Evolutionary conservation across 2,113 vertebrate species (phyloP).

Genomic region (Melanerpes aurifrons): DNA sequence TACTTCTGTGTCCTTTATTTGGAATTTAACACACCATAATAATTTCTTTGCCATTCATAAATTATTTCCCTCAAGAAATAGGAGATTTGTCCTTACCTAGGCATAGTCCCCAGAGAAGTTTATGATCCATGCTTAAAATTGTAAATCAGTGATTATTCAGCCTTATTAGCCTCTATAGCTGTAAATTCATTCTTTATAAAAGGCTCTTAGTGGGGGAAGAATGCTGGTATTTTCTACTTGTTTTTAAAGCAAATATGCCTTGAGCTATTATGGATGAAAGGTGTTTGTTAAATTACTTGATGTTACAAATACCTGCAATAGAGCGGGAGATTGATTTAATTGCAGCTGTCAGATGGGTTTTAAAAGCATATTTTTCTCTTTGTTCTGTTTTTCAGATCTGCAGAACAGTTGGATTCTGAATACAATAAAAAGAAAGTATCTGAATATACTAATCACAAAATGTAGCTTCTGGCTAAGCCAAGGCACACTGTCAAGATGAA

Average conservation of each 20-base stretch:
- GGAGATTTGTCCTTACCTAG: neutral
- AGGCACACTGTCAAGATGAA: slow-evolving; percentile 26
- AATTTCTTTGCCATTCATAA: neutral
- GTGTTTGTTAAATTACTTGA: slow-evolving; percentile 58
- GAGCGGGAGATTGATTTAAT: slow-evolving; percentile 58
- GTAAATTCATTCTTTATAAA: neutral
- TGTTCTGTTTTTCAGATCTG: slow-evolving; percentile 33
- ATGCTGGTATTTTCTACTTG: slow-evolving; percentile 38
- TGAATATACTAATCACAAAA: slow-evolving; percentile 48
- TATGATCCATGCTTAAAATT: neutral
- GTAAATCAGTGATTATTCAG: neutral
- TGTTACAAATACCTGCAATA: slow-evolving; percentile 50
- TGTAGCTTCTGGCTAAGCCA: slow-evolving; percentile 6
- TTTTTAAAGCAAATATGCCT: slow-evolving; percentile 43
- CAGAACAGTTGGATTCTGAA: slow-evolving; percentile 49
- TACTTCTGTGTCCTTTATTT: neutral
- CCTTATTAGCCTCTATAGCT: neutral
- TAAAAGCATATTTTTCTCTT: slow-evolving; percentile 39
- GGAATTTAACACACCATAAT: neutral
- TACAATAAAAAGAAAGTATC: slow-evolving; percentile 47
- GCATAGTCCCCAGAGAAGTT: neutral
- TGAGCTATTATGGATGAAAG: slow-evolving; percentile 48
- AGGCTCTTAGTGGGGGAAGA: neutral
- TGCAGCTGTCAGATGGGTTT: slow-evolving; percentile 46
- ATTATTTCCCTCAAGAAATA: neutral